phyloP scores from a whole-genome alignment of 2,888 invertebrate genomes.

The Drosophila gaucha region DNA sequence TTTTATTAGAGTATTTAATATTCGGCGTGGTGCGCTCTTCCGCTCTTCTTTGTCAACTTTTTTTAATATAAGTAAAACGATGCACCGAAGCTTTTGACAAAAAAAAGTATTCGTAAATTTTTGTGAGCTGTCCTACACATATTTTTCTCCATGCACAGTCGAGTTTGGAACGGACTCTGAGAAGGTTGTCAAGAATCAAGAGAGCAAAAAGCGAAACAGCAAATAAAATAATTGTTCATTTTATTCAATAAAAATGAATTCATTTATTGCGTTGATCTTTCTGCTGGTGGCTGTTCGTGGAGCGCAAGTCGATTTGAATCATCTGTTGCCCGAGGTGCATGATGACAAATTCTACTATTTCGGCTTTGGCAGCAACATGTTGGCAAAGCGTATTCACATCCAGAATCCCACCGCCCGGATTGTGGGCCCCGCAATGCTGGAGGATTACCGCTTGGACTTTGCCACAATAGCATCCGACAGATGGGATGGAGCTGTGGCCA shows the following conservation, averaged over 20 bases:
- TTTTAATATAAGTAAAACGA: neutral
- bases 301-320: neutral
- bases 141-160: too few relatives aligned
- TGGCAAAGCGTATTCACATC: slow-evolving; percentile 91
- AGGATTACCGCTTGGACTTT: slow-evolving; percentile 90
- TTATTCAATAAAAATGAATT: slow-evolving; percentile 11
- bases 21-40: neutral
- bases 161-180: neutral
- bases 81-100: too few relatives aligned
- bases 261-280: neutral
- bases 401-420: slow-evolving; percentile 91
- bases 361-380: slow-evolving; percentile 95
- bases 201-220: neutral
- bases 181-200: slow-evolving; percentile 17
- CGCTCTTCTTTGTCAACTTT: neutral
- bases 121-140: too few relatives aligned
- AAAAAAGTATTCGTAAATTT: neutral
- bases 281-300: neutral
- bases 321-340: slow-evolving; percentile 43
- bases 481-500: slow-evolving; percentile 94
- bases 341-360: slow-evolving; percentile 90
- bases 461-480: slow-evolving; percentile 86
- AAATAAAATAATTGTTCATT: neutral
- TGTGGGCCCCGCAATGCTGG: slow-evolving; percentile 87
- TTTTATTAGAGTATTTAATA: neutral